Percentiles rank a stretch among this genome's conserved stretches.
phyloP scores from a whole-genome alignment of 2,113 vertebrate genomes.

The Spilogale gracilis region DNA sequence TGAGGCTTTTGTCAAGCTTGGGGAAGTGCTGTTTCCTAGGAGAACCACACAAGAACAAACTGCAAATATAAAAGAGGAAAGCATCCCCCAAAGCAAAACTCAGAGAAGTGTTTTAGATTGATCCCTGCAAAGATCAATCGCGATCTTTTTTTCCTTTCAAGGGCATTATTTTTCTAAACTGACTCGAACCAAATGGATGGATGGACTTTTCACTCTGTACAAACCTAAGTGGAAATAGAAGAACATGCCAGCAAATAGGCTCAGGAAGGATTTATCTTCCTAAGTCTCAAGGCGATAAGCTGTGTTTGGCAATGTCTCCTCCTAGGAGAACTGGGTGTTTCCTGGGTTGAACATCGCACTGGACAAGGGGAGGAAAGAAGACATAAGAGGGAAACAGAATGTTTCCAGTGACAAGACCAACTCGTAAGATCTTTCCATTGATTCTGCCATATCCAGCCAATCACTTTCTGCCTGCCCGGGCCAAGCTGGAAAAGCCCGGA shows the following conservation, averaged over 20 bases:
- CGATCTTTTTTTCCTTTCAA: background rate
- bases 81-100: background rate
- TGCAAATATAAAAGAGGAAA: conserved; percentile 23
- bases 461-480: background rate
- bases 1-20: conserved; percentile 54
- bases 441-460: background rate
- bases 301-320: background rate
- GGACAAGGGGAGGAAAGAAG: background rate
- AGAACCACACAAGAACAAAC: background rate
- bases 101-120: background rate
- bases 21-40: conserved; percentile 57
- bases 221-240: background rate
- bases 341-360: background rate
- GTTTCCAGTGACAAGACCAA: background rate
- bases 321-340: background rate
- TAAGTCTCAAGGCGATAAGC: background rate
- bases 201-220: background rate
- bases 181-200: conserved; percentile 40
- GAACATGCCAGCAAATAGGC: background rate
- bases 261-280: background rate
- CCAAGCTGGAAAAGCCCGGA: background rate
- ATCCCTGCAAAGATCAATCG: background rate
- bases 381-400: background rate
- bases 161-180: conserved; percentile 23
- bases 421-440: background rate